phyloP scores from a whole-genome alignment of 2,113 vertebrate genomes.

The Psilopsiagon aymara region DNA sequence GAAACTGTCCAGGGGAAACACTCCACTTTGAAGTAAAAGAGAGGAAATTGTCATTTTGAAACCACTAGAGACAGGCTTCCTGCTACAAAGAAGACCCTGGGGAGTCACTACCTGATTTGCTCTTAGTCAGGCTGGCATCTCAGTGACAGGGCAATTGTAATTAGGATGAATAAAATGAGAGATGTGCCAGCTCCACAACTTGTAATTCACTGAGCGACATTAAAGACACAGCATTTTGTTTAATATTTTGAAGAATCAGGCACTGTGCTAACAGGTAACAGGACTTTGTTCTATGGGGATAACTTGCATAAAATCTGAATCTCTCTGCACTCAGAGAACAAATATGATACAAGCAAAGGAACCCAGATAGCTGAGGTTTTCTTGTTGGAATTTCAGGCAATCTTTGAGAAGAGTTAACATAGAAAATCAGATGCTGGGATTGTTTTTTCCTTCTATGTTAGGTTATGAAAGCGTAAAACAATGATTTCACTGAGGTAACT shows the following conservation, averaged over 20 bases:
- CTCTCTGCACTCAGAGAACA: slow-evolving; percentile 39
- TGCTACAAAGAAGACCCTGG: slow-evolving; percentile 71
- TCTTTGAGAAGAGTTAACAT: neutral
- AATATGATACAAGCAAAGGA: slow-evolving; percentile 19
- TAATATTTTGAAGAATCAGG: slow-evolving; percentile 56
- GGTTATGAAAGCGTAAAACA: neutral
- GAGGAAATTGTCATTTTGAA: slow-evolving; percentile 81
- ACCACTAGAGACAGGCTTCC: slow-evolving; percentile 76
- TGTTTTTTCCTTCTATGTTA: neutral
- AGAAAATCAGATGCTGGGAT: neutral
- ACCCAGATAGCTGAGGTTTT: slow-evolving; percentile 34
- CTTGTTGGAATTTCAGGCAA: slow-evolving; percentile 21
- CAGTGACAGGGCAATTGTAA: slow-evolving; percentile 81
- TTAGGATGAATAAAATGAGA: slow-evolving; percentile 80
- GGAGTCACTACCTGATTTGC: slow-evolving; percentile 77
- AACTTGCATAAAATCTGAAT: slow-evolving; percentile 54
- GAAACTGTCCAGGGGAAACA: slow-evolving; percentile 78
- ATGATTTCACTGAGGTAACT: neutral
- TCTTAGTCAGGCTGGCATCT: slow-evolving; percentile 75
- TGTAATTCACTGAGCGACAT: slow-evolving; percentile 69
- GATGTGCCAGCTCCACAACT: slow-evolving; percentile 64
- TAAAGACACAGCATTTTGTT: slow-evolving; percentile 64
- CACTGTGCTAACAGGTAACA: slow-evolving; percentile 62
- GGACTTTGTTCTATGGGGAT: slow-evolving; percentile 29
- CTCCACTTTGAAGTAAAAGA: slow-evolving; percentile 73